phyloP scores from a whole-genome alignment of 2,797 vertebrate genomes.

The Gymnoscopelus braueri region DNA sequence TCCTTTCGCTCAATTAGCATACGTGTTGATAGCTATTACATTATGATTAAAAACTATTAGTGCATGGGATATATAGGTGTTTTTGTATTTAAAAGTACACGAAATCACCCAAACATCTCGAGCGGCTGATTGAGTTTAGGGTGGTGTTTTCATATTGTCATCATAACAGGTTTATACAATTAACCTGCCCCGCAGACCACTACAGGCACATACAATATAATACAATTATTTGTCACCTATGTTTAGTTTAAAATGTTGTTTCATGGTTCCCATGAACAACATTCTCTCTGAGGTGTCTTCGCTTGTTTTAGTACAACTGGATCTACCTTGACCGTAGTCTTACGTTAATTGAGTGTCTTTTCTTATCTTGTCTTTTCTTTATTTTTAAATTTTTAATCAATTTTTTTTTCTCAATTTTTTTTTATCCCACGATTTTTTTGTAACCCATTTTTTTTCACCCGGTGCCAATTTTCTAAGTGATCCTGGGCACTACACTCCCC shows the following conservation, averaged over 20 bases:
- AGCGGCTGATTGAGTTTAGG: not conserved
- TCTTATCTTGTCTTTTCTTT: no score
- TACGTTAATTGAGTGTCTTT: no score
- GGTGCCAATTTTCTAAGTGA: no score
- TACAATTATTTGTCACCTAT: not conserved
- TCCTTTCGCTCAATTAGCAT: slow-evolving; percentile 74
- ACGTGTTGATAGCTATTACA: slow-evolving; percentile 68
- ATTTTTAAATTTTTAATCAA: no score
- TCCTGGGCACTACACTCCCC: no score
- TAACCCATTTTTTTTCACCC: no score
- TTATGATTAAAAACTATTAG: slow-evolving; percentile 58
- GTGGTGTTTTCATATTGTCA: slow-evolving; percentile 16
- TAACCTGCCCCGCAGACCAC: slow-evolving; percentile 14
- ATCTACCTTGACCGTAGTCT: no score
- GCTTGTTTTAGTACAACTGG: no score
- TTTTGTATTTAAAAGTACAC: slow-evolving; percentile 1
- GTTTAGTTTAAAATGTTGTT: slow-evolving; percentile 38
- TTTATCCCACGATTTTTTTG: no score
- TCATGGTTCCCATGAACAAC: not conserved
- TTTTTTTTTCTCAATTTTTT: no score
- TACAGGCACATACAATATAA: slow-evolving; percentile 27
- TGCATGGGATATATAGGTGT: slow-evolving; percentile 12
- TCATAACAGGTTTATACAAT: slow-evolving; percentile 27
- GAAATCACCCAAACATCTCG: not conserved
- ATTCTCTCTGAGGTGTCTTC: not conserved